Percentiles rank a stretch among this genome's conserved stretches.
Conservation (phyloP, 2,797 vertebrate genomes). For the Takifugu rubripes region DNA sequence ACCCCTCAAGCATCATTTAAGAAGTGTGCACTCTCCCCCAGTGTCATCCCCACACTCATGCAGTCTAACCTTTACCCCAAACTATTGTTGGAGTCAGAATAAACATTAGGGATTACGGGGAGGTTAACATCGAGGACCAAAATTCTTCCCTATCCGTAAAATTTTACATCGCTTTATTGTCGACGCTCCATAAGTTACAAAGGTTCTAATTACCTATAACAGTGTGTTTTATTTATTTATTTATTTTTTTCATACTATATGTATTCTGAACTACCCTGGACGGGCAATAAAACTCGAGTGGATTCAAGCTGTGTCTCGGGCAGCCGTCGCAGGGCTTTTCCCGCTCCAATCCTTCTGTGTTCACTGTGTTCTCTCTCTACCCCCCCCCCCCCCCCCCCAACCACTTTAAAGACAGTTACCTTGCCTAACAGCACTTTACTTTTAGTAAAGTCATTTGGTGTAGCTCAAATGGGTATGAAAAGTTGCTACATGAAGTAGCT, state of each 20-base stretch:
- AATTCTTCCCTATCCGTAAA: no score
- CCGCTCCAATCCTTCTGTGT: conserved; percentile 15
- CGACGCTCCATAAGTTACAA: no score
- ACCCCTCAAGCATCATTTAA: no score
- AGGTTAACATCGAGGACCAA: no score
- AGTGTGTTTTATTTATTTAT: no score
- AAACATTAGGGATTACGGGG: no score
- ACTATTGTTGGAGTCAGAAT: no score
- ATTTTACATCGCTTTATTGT: no score
- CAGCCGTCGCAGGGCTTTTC: conserved; percentile 18
- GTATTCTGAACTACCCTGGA: conserved; percentile 2
- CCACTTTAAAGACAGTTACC: conserved; percentile 16
- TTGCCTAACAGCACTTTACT: conserved; percentile 45
- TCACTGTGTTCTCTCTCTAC: conserved; percentile 16
- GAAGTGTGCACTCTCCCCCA: no score
- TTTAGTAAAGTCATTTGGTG: conserved; percentile 8
- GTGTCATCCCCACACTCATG: no score
- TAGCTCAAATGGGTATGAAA: conserved; percentile 22
- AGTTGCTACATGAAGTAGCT: conserved; percentile 28
- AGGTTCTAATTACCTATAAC: no score
- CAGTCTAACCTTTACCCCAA: no score
- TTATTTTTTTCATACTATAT: background rate
- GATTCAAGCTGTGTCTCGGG: conserved; percentile 23
- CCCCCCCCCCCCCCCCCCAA: background rate
- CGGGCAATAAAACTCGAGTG: conserved; percentile 2